Evolutionary conservation across 2,113 vertebrate species (phyloP).

Genomic region (Ictalurus furcatus): DNA sequence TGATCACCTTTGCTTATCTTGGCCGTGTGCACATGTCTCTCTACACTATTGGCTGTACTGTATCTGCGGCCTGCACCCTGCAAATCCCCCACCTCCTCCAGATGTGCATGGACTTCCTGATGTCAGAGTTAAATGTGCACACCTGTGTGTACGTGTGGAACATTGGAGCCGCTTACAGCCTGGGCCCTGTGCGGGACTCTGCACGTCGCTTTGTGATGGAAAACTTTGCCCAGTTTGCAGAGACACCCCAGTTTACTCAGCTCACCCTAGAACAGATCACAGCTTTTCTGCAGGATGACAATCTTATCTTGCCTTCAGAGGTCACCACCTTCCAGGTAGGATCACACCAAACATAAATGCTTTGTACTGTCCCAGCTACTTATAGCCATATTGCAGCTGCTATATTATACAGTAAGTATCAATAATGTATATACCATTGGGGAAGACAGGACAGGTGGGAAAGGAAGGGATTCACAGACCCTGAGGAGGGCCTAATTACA

Average conservation of each 20-base stretch:
- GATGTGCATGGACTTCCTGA: conserved; percentile 81
- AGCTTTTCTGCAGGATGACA: conserved; percentile 80
- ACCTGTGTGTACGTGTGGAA: conserved; percentile 83
- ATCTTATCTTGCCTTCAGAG: conserved; percentile 75
- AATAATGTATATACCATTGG: background rate
- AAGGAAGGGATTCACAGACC: background rate
- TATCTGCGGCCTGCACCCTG: conserved; percentile 74
- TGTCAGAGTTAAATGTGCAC: conserved; percentile 77
- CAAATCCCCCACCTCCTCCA: conserved; percentile 77
- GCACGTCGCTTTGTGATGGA: conserved; percentile 76
- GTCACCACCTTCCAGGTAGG: conserved; percentile 78
- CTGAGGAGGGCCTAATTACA: conserved; percentile 19
- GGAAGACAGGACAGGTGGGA: background rate
- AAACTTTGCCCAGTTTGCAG: conserved; percentile 78
- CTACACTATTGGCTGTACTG: conserved; percentile 82
- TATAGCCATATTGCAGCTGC: background rate
- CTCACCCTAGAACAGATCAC: conserved; percentile 80
- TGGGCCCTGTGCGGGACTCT: conserved; percentile 69
- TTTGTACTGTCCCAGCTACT: background rate
- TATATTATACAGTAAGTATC: background rate
- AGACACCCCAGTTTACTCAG: conserved; percentile 78
- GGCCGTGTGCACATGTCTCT: conserved; percentile 83
- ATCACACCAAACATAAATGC: background rate
- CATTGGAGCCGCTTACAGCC: conserved; percentile 75
- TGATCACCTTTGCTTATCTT: conserved; percentile 80